Evolutionary conservation across 2,888 invertebrate species (phyloP).

Genomic region (Ecliptopera silaceata): DNA sequence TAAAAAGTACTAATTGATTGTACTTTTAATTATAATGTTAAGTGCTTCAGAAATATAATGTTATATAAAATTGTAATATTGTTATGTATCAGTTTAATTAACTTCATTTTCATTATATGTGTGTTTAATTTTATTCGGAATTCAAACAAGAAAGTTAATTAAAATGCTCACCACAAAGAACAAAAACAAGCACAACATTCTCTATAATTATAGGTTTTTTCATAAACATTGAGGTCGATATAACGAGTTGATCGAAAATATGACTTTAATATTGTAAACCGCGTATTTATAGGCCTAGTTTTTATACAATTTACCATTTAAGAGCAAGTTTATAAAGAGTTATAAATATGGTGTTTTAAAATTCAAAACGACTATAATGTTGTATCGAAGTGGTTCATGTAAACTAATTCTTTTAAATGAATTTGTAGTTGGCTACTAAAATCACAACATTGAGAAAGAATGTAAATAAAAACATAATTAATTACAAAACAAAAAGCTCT

Average conservation of each 20-base stretch:
- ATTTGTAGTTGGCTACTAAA: conserved; percentile 32
- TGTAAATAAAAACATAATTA: conserved; percentile 72
- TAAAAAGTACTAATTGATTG: no score
- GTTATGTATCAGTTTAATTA: no score
- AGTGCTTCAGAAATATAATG: no score
- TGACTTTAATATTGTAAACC: conserved; percentile 27
- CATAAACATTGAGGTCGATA: conserved; percentile 28
- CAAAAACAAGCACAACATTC: conserved; percentile 7
- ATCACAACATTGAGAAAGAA: conserved; percentile 56
- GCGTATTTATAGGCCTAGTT: conserved; percentile 25
- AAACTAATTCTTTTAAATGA: conserved; percentile 24
- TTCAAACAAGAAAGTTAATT: conserved; percentile 8
- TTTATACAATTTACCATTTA: conserved; percentile 6
- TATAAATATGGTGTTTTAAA: not conserved
- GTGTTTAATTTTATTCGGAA: not conserved
- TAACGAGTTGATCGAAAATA: conserved; percentile 34
- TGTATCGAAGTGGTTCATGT: not conserved
- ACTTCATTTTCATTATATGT: no score
- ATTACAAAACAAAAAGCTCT: conserved; percentile 81
- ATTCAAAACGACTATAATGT: not conserved
- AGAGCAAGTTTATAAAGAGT: not conserved
- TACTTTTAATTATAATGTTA: no score
- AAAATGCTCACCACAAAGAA: not conserved
- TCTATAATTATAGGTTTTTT: conserved; percentile 37
- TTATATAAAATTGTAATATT: no score